Base-by-base conservation (phyloP, 2,888 invertebrate genomes). In the Brenthis daphne region DNA sequence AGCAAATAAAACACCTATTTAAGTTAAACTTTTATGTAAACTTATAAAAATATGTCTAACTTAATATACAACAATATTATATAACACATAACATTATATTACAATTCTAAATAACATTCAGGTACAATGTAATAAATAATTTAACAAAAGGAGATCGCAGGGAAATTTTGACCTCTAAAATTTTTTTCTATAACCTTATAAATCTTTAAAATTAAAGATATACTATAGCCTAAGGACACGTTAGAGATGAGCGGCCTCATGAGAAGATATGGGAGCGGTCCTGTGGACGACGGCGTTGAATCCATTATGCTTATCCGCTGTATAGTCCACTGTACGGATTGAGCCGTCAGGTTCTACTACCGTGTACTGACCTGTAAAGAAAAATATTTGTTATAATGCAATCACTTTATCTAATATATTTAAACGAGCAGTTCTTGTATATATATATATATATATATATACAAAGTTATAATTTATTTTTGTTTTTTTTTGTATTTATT, bases 311-410 rank as follows among this genome's bases (percentile, higher is more conserved):
- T 93, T 92, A 79, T 93, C 93, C 1, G 93, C 93, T 0, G 92
- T 92, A 82, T 93, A 93, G 84, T 93, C 92, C 77, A 92, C 93
- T 0, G 92, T 93, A 70, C 93, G 89, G 73, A 93, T 83, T 69
- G 92, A 91, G 77, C 93, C 93, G 77, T 93, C 92, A 2, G 93
- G 93, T 77, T 93, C 93, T 60, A 93, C 92, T 43, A 92, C 84
- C 68, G 90, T 87, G 84, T 93, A 93, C 76, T 93, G 93, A 64
- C 93, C 93, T 93, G 85, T n/a, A 81, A 82, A 60, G 64, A 13
- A 64, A 24, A n/a, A 71, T 16, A 37, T 16, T 12, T n/a, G 29
- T 60, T 53, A 53, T n/a, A 8, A 33, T 33, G 33, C 33, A 33
- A 33, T 33, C 20, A 20, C 20, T 20, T 20, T 20, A 20, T 20